Evolutionary conservation across 2,797 vertebrate species (phyloP).

Genomic region (Parauchenoglanis punctatus): DNA sequence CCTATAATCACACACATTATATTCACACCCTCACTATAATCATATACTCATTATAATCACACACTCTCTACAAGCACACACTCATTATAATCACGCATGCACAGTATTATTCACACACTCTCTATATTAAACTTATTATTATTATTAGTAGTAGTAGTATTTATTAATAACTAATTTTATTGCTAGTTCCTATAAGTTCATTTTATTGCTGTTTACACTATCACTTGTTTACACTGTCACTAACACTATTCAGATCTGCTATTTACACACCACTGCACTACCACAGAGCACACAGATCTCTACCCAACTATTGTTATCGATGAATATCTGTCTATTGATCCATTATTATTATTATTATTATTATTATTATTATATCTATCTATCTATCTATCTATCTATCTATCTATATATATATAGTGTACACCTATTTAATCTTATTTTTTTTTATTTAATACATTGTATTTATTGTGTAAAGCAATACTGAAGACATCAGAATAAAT

Average conservation of each 20-base stretch:
- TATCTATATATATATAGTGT: neutral
- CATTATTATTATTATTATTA: too few relatives aligned
- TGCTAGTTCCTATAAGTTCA: neutral
- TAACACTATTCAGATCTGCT: neutral
- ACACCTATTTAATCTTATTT: too few relatives aligned
- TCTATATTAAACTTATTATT: neutral
- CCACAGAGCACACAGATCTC: neutral
- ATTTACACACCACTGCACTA: neutral
- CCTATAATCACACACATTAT: neutral
- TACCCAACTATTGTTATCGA: too few relatives aligned
- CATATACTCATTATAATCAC: neutral
- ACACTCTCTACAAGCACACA: neutral
- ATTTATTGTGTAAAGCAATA: neutral
- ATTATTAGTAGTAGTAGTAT: too few relatives aligned
- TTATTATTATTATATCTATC: too few relatives aligned
- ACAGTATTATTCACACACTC: neutral
- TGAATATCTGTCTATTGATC: neutral
- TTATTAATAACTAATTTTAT: too few relatives aligned
- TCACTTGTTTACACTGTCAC: neutral
- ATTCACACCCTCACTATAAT: neutral
- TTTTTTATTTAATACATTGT: neutral
- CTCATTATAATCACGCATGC: too few relatives aligned
- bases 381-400: neutral
- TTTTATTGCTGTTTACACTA: neutral
- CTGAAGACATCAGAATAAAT: too few relatives aligned